Conservation (phyloP, 2,888 invertebrate genomes). For the Trichogramma evanescens region DNA sequence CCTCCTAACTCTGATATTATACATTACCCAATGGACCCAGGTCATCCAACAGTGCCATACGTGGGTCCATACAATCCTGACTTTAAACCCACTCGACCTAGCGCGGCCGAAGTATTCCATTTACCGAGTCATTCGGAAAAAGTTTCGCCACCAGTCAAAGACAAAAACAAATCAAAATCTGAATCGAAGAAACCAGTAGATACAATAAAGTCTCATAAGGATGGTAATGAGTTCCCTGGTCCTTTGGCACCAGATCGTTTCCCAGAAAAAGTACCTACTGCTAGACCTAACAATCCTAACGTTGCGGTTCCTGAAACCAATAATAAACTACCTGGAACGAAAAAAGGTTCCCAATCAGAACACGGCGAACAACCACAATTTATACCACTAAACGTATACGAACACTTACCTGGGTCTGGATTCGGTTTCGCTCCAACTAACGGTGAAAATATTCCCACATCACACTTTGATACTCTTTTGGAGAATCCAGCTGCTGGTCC, state of each 20-base stretch:
- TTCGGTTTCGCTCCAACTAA: slow-evolving; percentile 32
- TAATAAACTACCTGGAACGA: slow-evolving; percentile 27
- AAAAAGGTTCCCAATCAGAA: slow-evolving; percentile 10
- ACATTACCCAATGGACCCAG: slow-evolving; percentile 43
- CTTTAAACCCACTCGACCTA: slow-evolving; percentile 37
- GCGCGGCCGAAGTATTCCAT: slow-evolving; percentile 39
- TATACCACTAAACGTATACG: slow-evolving; percentile 31
- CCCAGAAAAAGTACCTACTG: slow-evolving; percentile 24
- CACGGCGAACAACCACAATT: slow-evolving; percentile 36
- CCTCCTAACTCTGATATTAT: slow-evolving; percentile 23
- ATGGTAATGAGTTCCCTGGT: slow-evolving; percentile 36
- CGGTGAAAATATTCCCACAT: slow-evolving; percentile 32
- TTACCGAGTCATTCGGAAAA: slow-evolving; percentile 30
- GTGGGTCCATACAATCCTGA: slow-evolving; percentile 49
- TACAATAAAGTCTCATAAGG: slow-evolving; percentile 34
- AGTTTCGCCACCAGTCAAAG: slow-evolving; percentile 26
- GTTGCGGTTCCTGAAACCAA: slow-evolving; percentile 22
- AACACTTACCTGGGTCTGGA: slow-evolving; percentile 20
- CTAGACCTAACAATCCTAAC: slow-evolving; percentile 20
- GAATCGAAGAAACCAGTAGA: slow-evolving; percentile 41
- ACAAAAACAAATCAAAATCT: slow-evolving; percentile 36
- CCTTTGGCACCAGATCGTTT: slow-evolving; percentile 38
- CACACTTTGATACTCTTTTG: slow-evolving; percentile 29
- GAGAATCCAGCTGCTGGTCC: slow-evolving; percentile 33
- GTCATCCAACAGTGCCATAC: slow-evolving; percentile 41